Percentiles rank a stretch among this genome's conserved stretches.
phyloP scores from a whole-genome alignment of 2,888 invertebrate species.

The Linnaemya tessellans region DNA sequence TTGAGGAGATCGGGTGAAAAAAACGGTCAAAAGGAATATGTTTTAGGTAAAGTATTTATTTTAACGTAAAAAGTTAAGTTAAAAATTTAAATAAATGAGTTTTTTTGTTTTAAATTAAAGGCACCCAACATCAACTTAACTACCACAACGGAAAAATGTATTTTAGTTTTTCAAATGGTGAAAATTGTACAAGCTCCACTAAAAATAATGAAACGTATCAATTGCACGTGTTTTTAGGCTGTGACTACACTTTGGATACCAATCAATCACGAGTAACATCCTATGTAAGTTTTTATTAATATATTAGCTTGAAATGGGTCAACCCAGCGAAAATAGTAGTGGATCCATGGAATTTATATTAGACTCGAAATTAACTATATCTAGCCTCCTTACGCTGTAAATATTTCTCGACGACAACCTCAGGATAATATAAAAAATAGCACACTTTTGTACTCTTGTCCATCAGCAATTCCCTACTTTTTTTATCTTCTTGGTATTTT shows the following conservation, averaged over 20 bases:
- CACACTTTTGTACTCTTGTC: too few relatives aligned
- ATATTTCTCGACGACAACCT: too few relatives aligned
- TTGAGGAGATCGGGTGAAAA: slow-evolving; percentile 74
- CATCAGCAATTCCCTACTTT: too few relatives aligned
- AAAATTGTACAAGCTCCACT: slow-evolving; percentile 77
- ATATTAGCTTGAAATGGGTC: too few relatives aligned
- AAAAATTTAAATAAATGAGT: too few relatives aligned
- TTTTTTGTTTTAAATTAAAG: slow-evolving; percentile 74
- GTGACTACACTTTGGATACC: slow-evolving; percentile 81
- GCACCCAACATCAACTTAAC: slow-evolving; percentile 79
- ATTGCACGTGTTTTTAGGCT: slow-evolving; percentile 78
- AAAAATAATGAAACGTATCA: slow-evolving; percentile 75
- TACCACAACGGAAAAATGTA: slow-evolving; percentile 81
- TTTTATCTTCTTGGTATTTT: too few relatives aligned
- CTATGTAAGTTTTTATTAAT: slow-evolving; percentile 76
- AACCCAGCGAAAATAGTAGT: too few relatives aligned
- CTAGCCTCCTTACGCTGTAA: too few relatives aligned
- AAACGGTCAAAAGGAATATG: slow-evolving; percentile 76
- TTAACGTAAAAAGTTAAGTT: too few relatives aligned
- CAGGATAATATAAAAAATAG: too few relatives aligned
- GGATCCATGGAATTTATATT: too few relatives aligned
- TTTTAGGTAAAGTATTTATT: slow-evolving; percentile 79
- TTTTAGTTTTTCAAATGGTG: slow-evolving; percentile 80
- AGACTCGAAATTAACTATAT: too few relatives aligned
- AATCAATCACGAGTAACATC: slow-evolving; percentile 77